Base-by-base conservation (phyloP, 2,797 vertebrate species). In the Selene dorsalis region DNA sequence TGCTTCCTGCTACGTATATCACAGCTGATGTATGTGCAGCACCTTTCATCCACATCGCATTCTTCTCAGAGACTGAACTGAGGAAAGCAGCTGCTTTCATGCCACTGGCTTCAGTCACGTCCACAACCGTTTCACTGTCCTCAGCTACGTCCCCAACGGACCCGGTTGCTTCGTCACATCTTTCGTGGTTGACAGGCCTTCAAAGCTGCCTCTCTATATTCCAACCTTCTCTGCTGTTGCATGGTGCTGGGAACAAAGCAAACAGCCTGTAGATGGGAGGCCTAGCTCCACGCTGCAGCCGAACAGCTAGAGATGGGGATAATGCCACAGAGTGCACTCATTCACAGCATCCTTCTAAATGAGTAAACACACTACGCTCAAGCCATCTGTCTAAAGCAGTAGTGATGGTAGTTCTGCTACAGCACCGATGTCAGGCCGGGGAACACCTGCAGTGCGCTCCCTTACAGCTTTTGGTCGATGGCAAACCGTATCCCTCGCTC, bases 331-430 rank as follows among this genome's bases (percentile, higher is more conserved):
- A 45, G 60, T 61, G 65, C 20, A 18, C 30, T 73, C 59, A 55
- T 53, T 77, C 55, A 52, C 55, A 71, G 66, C 39, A 30, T 62
- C 66, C n/a, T 12, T 28, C 10, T 75, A 69, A 69, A 84, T 67
- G 41, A 65, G 39, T 70, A 72, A 52, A 55, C 41, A 47, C 39
- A 24, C 32, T 53, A n/a, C 68, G 65, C 55, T 32, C 9, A 55
- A 73, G 67, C 48, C 50, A 73, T 83, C 52, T 66, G 58, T 69
- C 61, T 35, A 48, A 73, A 35, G 45, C 62, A 55, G 20, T n/a
- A 22, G 41, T 26, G 3, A 50, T 62, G 32, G 39, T 17, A 14
- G 52, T 55, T 41, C n/a, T 74, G 53, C 64, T 41, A 39, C 24
- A 75, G 26, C 45, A 47, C 17, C 41, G n/a, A 67, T 76, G 16